Percentiles rank a stretch among this genome's conserved stretches.
Conservation (phyloP, 2,113 vertebrate genomes). For the Coryphaenoides rupestris region DNA sequence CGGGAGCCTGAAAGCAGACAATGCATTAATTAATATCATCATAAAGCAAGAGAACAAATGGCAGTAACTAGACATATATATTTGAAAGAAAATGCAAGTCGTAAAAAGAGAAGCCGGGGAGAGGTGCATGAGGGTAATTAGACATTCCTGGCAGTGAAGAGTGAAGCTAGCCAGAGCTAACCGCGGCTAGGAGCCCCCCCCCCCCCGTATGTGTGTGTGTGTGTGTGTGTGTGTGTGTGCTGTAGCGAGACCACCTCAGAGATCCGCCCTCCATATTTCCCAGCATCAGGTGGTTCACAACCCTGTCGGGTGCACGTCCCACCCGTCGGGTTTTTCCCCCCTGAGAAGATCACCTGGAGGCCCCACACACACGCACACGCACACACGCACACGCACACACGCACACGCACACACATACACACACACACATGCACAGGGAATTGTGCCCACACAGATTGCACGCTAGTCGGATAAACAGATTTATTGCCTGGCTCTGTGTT, state of each 20-base stretch:
- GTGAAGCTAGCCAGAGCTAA: conserved; percentile 48
- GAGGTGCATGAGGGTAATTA: conserved; percentile 18
- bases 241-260: conserved; percentile 68
- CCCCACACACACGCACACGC: conserved; percentile 37
- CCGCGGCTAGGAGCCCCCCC: conserved; percentile 55
- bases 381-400: background rate
- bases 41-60: no score
- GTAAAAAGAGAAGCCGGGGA: conserved; percentile 9
- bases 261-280: conserved; percentile 60
- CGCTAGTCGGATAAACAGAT: background rate
- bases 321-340: conserved; percentile 52
- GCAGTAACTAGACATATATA: no score
- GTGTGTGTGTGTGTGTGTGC: background rate
- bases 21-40: no score
- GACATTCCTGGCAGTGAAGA: conserved; percentile 60
- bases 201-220: conserved; percentile 10
- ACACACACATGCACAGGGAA: conserved; percentile 1
- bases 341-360: conserved; percentile 53
- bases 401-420: background rate
- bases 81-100: no score
- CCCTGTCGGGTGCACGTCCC: conserved; percentile 53
- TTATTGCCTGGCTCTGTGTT: conserved; percentile 17
- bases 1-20: no score
- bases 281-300: conserved; percentile 62
- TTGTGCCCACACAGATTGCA: no score